Base-by-base conservation (phyloP, 2,797 vertebrate genomes). In the Microctenopoma steveboyesi region DNA sequence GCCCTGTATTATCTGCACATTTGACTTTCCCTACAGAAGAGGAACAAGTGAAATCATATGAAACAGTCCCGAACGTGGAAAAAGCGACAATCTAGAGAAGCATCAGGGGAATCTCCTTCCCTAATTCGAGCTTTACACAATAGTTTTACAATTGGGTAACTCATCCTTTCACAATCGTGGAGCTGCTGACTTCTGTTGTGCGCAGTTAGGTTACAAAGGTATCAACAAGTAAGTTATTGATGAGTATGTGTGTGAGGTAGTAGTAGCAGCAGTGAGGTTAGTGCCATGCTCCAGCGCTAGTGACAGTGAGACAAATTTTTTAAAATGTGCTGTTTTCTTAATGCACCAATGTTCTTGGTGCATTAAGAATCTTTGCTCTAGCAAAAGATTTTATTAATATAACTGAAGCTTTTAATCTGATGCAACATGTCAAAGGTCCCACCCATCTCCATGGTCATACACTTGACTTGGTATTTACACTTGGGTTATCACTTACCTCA, bases 91-190 rank as follows among this genome's bases (percentile, higher is more conserved):
- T 92, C 85, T 62, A 61, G 37, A 55, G 86, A 90, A 88, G 68
- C 27, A 10, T 65, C 53, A 2, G 7, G 28, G 67, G 70, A 77
- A 65, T 25, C 0, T 40, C 28, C 64, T 91, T 79, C 78, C 78
- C 76, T 83, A 79, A 89, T 83, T 46, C 46, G 59, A 65, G 18
- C 69, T 89, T 92, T 92, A 60, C 88, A 84, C 91, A 92, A 89
- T 61, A 51, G 12, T 53, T 63, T 62, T 53, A 33, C 4, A 40
- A 78, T 93, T 92, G 72, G 39, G 89, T 47, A 93, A 92, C 33
- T 1, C 42, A 35, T 58, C 8, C 51, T 92, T 92, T 85, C 88
- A 77, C 84, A 89, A 88, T 37, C 28, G 16, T 28, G 47, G 30
- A 65, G 27, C 10, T 27, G 11, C 18, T 4, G 35, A 39, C 56